Evolutionary conservation across 2,888 invertebrate genomes (phyloP).

Genomic region (Nebria salina): DNA sequence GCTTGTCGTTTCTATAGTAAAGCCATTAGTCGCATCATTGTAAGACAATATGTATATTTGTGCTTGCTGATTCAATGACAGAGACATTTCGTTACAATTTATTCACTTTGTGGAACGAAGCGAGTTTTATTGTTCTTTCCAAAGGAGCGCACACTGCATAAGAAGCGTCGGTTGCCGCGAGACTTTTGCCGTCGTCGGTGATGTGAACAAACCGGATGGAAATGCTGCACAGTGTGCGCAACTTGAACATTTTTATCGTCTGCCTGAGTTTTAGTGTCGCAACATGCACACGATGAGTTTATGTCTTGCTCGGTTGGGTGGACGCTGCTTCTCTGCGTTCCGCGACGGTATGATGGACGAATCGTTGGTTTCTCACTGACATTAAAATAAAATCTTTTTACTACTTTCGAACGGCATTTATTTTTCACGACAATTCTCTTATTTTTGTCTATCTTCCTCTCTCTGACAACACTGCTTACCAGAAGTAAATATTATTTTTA

Average conservation of each 20-base stretch:
- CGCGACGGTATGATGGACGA: constrained; percentile 11
- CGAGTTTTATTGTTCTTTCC: constrained; percentile 47
- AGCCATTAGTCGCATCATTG: neutral
- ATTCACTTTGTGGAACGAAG: constrained; percentile 47
- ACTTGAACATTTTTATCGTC: constrained; percentile 61
- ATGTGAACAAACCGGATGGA: constrained; percentile 60
- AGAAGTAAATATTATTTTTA: neutral
- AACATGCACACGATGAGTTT: constrained; percentile 61
- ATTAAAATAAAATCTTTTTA: constrained; percentile 46
- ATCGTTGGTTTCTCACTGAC: constrained; percentile 31
- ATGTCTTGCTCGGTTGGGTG: constrained; percentile 9
- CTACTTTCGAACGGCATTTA: constrained; percentile 43
- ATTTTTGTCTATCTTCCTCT: neutral
- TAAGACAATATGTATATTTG: neutral
- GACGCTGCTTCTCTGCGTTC: constrained; percentile 1
- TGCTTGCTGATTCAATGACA: neutral
- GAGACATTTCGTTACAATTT: constrained; percentile 38
- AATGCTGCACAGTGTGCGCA: constrained; percentile 55
- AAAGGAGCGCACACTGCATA: constrained; percentile 21
- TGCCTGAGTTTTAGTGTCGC: constrained; percentile 60
- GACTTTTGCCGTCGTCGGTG: constrained; percentile 12
- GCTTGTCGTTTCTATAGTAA: neutral
- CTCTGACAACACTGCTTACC: neutral
- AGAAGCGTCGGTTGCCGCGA: constrained; percentile 19
- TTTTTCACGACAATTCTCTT: constrained; percentile 6